Evolutionary conservation across 2,113 vertebrate species (phyloP).

Genomic region (Entomyzon cyanotis): DNA sequence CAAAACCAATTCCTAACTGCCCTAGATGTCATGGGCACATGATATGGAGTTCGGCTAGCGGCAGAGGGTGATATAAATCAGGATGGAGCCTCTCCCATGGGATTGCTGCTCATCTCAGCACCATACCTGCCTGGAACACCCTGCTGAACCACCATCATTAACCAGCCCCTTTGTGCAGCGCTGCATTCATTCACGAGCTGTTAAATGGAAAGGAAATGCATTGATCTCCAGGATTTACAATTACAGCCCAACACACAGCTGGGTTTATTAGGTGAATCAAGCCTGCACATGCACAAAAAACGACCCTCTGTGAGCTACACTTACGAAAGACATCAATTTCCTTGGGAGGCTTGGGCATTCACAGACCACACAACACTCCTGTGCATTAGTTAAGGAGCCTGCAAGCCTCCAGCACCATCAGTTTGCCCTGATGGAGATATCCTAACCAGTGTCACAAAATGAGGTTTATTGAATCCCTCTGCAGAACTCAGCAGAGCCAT

Average conservation of each 20-base stretch:
- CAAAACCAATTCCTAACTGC: neutral
- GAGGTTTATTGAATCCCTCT: neutral
- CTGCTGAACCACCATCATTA: neutral
- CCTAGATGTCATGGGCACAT: neutral
- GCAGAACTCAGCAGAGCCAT: neutral
- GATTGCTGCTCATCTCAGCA: neutral
- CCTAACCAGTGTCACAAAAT: neutral
- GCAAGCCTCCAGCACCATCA: neutral
- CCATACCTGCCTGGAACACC: neutral
- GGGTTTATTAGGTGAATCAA: neutral
- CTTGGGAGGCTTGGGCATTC: neutral
- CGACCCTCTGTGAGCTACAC: neutral
- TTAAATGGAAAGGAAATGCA: neutral
- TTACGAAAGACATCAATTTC: neutral
- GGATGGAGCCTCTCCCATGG: neutral
- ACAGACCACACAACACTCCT: neutral
- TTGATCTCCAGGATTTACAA: conserved; percentile 4
- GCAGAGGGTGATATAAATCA: neutral
- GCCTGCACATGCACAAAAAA: neutral
- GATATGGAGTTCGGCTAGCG: neutral
- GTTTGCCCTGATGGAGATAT: neutral
- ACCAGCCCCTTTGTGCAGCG: neutral
- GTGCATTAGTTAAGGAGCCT: neutral
- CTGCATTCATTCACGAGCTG: neutral
- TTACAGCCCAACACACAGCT: neutral